These are phyloP conservation scores for Drosophila funebris DNA, from an alignment of 1,140 invertebrate genomes.

Conservation along the genomic window DNA sequence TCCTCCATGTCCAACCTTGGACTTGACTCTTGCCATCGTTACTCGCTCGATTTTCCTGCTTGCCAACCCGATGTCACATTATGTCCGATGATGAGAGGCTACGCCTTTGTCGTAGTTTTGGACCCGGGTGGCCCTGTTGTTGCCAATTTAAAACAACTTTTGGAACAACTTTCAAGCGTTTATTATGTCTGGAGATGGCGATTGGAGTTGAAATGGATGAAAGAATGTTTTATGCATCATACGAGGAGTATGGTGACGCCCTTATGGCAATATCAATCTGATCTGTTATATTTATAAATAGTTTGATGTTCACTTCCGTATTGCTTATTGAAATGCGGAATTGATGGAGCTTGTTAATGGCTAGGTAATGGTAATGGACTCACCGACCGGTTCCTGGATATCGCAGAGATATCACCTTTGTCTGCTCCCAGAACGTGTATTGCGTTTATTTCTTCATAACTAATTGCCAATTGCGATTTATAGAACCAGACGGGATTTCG, in stretches of 20 bases:
- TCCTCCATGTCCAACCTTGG: slow-evolving; percentile 54
- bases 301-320: slow-evolving; percentile 55
- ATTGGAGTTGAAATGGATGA: slow-evolving; percentile 5
- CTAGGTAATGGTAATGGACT: slow-evolving; percentile 30
- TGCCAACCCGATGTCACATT: slow-evolving; percentile 7
- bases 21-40: slow-evolving; percentile 52
- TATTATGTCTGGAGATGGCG: slow-evolving; percentile 44
- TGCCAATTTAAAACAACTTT: slow-evolving; percentile 54
- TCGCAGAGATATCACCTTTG: slow-evolving; percentile 3
- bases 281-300: slow-evolving; percentile 18
- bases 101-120: slow-evolving; percentile 8
- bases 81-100: slow-evolving; percentile 11
- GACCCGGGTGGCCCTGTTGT: slow-evolving; percentile 10
- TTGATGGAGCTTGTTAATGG: slow-evolving; percentile 36
- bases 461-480: slow-evolving; percentile 24
- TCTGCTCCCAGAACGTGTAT: slow-evolving; percentile 3
- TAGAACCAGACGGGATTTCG: slow-evolving; percentile 38
- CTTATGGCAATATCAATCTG: slow-evolving; percentile 41
- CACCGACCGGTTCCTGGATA: slow-evolving; percentile 18
- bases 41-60: background rate
- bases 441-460: slow-evolving; percentile 1
- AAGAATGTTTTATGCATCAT: slow-evolving; percentile 28
- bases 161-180: slow-evolving; percentile 71
- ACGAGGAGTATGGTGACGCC: slow-evolving; percentile 10
- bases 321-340: slow-evolving; percentile 53